phyloP scores from a whole-genome alignment of 2,797 vertebrate species.

The Nyctibius grandis region DNA sequence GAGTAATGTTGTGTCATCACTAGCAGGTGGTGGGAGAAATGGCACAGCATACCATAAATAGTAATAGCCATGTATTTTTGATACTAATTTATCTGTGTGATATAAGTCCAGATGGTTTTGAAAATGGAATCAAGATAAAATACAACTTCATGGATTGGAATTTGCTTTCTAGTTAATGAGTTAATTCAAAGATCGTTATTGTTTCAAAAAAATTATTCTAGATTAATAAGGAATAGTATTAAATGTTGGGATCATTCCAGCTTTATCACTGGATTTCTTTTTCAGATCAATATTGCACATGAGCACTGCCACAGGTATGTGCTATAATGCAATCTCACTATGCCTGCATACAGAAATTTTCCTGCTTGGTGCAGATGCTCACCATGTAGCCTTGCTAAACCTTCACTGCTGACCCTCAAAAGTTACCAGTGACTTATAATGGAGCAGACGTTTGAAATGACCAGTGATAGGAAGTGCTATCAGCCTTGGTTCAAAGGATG shows the following conservation, averaged over 20 bases:
- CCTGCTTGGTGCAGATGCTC: neutral
- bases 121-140: slow-evolving; percentile 15
- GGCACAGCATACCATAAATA: neutral
- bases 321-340: fast-evolving
- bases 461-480: neutral
- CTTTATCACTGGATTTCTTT: neutral
- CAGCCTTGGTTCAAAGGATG: neutral
- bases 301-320: neutral
- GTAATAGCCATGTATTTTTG: neutral
- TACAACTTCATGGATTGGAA: neutral
- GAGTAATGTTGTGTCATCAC: slow-evolving; percentile 29
- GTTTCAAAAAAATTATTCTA: neutral
- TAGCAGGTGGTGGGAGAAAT: slow-evolving; percentile 40
- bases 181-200: neutral
- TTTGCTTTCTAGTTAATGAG: neutral
- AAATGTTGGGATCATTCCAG: neutral
- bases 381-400: neutral
- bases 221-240: neutral
- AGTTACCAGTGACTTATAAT: neutral
- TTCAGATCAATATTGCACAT: neutral
- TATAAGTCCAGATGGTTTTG: neutral
- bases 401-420: neutral
- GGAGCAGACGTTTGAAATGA: neutral
- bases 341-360: neutral
- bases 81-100: neutral